Conservation (phyloP, 2,888 invertebrate species). For the Drosophila mettleri region DNA sequence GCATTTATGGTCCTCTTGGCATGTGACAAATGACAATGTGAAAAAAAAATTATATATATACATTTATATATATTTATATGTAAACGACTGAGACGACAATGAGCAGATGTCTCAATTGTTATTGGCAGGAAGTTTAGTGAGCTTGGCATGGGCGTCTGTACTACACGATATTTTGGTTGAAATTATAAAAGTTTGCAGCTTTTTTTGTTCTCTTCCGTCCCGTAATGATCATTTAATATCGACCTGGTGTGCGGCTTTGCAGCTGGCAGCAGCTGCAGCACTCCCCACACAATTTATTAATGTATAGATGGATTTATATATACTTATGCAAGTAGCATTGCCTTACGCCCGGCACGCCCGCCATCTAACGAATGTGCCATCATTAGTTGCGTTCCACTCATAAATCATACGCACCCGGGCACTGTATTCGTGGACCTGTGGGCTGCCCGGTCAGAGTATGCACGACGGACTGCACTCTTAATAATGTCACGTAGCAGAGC, state of each 20-base stretch:
- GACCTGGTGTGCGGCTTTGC: conserved; percentile 18
- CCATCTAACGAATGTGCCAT: conserved; percentile 65
- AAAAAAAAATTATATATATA: not conserved
- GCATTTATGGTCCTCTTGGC: conserved; percentile 40
- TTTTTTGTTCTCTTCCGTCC: not conserved
- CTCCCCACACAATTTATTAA: conserved; percentile 23
- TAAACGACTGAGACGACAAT: conserved; percentile 6
- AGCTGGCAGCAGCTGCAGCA: conserved; percentile 48
- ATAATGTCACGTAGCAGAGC: conserved; percentile 76
- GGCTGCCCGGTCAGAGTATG: conserved; percentile 21
- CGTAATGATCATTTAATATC: conserved; percentile 37
- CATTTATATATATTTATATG: not conserved
- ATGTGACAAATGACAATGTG: conserved; percentile 55
- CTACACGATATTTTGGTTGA: conserved; percentile 23
- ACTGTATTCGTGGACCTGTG: conserved; percentile 12
- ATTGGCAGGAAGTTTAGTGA: conserved; percentile 28
- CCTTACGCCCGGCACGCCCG: conserved; percentile 36
- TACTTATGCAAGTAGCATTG: conserved; percentile 18
- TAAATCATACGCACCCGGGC: conserved; percentile 67
- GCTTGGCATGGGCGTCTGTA: conserved; percentile 5
- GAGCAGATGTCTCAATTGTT: conserved; percentile 56
- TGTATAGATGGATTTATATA: conserved; percentile 6
- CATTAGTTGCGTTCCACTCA: conserved; percentile 69
- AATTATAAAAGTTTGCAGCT: conserved; percentile 48
- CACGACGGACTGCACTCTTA: conserved; percentile 68